These are phyloP conservation scores for Arge pagana DNA, from an alignment of 2,888 invertebrate genomes.

Conservation along the genomic window DNA sequence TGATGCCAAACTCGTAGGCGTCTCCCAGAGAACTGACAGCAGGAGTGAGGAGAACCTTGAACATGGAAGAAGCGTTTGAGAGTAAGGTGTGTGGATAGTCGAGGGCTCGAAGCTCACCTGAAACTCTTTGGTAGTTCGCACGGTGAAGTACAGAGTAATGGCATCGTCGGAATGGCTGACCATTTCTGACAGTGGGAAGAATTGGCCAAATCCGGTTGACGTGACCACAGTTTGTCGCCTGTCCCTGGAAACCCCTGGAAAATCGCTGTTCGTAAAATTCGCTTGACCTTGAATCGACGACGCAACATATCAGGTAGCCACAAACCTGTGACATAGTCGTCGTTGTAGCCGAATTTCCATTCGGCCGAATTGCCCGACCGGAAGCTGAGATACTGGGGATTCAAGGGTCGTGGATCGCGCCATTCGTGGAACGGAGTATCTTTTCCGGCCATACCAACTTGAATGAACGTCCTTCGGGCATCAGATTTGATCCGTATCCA, in stretches of 20 bases:
- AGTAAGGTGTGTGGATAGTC: neutral
- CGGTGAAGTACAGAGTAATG: conserved; percentile 29
- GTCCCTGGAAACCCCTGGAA: conserved; percentile 25
- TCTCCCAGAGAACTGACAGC: conserved; percentile 26
- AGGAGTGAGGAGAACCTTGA: conserved; percentile 25
- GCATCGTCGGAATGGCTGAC: conserved; percentile 28
- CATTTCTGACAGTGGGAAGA: conserved; percentile 26
- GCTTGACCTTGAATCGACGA: no score
- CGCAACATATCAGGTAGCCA: neutral
- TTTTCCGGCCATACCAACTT: conserved; percentile 26
- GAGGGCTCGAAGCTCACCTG: conserved; percentile 16
- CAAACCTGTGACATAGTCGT: conserved; percentile 23
- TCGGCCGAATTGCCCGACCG: conserved; percentile 26
- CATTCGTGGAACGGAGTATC: conserved; percentile 30
- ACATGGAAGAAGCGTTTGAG: neutral
- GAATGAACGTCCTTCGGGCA: conserved; percentile 24
- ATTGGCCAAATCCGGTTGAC: conserved; percentile 29
- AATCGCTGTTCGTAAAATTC: neutral
- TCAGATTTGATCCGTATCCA: conserved; percentile 27
- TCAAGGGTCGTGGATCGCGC: conserved; percentile 29
- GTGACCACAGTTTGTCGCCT: conserved; percentile 27
- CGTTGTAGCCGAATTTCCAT: conserved; percentile 27
- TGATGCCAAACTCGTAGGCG: conserved; percentile 25
- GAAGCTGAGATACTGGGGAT: conserved; percentile 29
- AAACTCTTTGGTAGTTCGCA: conserved; percentile 17